Conservation (phyloP, 2,113 vertebrate genomes). For the Pholis gunnellus region DNA sequence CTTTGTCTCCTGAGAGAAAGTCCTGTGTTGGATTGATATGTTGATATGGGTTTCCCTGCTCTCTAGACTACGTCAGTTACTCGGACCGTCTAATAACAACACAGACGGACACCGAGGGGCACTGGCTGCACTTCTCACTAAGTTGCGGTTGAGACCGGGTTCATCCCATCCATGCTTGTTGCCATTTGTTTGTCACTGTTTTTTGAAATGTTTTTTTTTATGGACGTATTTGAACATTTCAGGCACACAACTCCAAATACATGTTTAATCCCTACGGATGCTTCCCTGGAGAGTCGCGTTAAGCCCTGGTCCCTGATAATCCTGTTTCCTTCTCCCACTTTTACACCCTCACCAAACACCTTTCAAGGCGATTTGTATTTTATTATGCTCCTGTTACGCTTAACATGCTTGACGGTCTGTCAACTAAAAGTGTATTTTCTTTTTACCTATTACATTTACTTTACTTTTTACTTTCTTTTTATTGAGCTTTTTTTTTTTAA, state of each 20-base stretch:
- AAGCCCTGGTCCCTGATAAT: slow-evolving; percentile 7
- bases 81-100: too few relatives aligned
- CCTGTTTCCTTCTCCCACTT: slow-evolving; percentile 19
- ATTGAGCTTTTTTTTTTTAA: not conserved
- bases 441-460: not conserved
- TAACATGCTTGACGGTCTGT: not conserved
- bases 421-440: not conserved
- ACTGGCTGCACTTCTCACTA: too few relatives aligned
- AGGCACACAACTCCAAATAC: not conserved
- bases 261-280: slow-evolving; percentile 4
- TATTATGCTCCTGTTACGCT: slow-evolving; percentile 9
- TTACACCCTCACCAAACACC: not conserved
- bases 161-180: too few relatives aligned
- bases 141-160: too few relatives aligned
- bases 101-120: too few relatives aligned
- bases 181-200: too few relatives aligned
- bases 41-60: too few relatives aligned
- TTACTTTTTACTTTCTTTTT: not conserved
- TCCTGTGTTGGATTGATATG: too few relatives aligned
- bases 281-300: slow-evolving; percentile 1
- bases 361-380: slow-evolving; percentile 19
- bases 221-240: not conserved
- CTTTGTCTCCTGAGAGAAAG: too few relatives aligned
- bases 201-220: not conserved
- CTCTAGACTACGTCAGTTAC: too few relatives aligned